These are phyloP conservation scores for Acronicta alni DNA, from an alignment of 2,888 invertebrate genomes.

Conservation along the genomic window DNA sequence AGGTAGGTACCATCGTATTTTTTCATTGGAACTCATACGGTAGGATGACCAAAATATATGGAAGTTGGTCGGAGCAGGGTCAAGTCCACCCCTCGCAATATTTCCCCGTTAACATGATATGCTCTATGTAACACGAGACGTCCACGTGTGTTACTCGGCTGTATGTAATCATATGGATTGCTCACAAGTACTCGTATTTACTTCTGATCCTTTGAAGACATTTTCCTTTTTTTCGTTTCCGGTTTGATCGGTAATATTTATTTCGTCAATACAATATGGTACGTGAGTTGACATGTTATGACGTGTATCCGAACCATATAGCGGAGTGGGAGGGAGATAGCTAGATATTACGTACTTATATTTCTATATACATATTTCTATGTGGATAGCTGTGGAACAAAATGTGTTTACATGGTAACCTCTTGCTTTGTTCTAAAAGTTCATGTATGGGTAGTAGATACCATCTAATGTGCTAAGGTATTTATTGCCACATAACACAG, in stretches of 20 bases:
- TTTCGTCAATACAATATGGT: conserved; percentile 5
- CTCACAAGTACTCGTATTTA: conserved; percentile 1
- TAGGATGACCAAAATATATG: no score
- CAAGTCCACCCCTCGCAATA: no score
- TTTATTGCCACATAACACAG: no score
- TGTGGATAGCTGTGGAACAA: not conserved
- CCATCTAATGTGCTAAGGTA: no score
- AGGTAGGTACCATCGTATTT: no score
- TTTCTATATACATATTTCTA: not conserved
- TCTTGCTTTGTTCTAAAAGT: no score
- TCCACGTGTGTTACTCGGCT: not conserved
- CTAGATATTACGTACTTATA: not conserved
- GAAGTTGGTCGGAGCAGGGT: no score
- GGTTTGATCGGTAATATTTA: conserved; percentile 5
- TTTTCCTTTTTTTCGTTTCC: not conserved
- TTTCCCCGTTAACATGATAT: no score
- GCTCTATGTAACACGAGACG: not conserved
- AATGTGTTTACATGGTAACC: not conserved
- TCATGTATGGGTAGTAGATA: no score
- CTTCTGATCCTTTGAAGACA: conserved; percentile 4
- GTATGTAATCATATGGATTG: not conserved
- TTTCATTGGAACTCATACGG: no score
- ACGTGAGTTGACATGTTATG: conserved; percentile 1
- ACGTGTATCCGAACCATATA: not conserved
- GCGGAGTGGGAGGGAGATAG: not conserved